Conservation (phyloP, 2,888 invertebrate genomes). For the Steinernema carpocapsae region DNA sequence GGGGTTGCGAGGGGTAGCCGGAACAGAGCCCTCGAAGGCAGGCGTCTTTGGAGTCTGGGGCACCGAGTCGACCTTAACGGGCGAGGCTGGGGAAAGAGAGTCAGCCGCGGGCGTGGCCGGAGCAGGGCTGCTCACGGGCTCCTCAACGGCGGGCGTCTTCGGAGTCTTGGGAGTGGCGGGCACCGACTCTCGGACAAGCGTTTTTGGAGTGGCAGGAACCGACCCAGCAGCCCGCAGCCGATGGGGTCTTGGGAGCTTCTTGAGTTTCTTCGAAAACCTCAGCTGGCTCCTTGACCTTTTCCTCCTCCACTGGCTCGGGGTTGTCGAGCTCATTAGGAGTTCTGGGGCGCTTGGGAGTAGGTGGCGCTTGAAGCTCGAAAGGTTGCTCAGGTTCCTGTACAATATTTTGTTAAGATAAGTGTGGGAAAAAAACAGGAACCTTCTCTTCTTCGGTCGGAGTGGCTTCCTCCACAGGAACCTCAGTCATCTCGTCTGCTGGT, state of each 20-base stretch:
- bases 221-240: slow-evolving; percentile 46
- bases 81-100: slow-evolving; percentile 32
- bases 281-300: slow-evolving; percentile 36
- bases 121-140: slow-evolving; percentile 29
- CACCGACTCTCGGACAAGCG: slow-evolving; percentile 45
- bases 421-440: neutral
- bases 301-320: slow-evolving; percentile 42
- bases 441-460: slow-evolving; percentile 40
- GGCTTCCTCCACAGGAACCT: slow-evolving; percentile 44
- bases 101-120: slow-evolving; percentile 35
- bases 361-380: slow-evolving; percentile 66
- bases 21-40: neutral
- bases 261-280: slow-evolving; percentile 38
- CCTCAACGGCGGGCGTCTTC: slow-evolving; percentile 38
- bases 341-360: slow-evolving; percentile 64
- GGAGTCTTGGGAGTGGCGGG: slow-evolving; percentile 49
- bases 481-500: slow-evolving; percentile 38
- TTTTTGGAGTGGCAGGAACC: slow-evolving; percentile 50
- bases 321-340: slow-evolving; percentile 66
- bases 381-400: slow-evolving; percentile 48
- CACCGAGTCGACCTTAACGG: slow-evolving; percentile 24
- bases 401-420: neutral
- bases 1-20: slow-evolving; percentile 12
- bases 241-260: slow-evolving; percentile 19
- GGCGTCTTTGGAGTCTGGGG: slow-evolving; percentile 37